These are phyloP conservation scores for Cassiopea xamachana DNA, from an alignment of 30 jellyfish, hydroid and myxozoan species.

Conservation along the genomic window DNA sequence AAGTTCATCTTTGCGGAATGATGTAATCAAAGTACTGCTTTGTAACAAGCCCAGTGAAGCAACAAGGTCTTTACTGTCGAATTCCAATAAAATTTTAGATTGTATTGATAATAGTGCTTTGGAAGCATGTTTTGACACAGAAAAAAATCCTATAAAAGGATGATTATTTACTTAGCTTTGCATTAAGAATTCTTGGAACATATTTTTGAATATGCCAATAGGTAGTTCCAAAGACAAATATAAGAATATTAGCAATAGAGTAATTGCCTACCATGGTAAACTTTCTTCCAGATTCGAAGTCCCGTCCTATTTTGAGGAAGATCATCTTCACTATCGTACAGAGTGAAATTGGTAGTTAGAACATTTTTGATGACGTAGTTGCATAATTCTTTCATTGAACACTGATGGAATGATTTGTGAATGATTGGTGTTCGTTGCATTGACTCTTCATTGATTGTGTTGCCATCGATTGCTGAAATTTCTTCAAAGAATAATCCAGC, in stretches of 20 bases:
- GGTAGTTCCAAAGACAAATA: not conserved
- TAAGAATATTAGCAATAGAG: not conserved
- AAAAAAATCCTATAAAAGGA: no score
- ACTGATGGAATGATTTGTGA: not conserved
- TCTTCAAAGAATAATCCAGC: not conserved
- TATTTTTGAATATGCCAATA: no score
- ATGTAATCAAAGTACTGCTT: no score
- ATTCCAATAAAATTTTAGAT: no score
- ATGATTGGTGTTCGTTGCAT: not conserved
- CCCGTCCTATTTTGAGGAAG: slow-evolving; percentile 4
- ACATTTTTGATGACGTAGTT: not conserved
- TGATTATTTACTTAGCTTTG: no score
- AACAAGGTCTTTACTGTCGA: no score
- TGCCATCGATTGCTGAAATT: not conserved
- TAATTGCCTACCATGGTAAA: not conserved
- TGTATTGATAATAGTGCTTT: no score
- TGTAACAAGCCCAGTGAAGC: no score
- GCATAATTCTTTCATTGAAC: not conserved
- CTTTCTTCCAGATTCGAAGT: slow-evolving; percentile 1
- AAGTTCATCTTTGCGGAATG: no score
- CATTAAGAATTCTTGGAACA: no score
- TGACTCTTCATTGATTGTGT: not conserved
- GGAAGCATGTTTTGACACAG: no score
- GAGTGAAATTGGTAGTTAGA: not conserved
- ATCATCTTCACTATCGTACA: not conserved